phyloP scores from a whole-genome alignment of 2,888 invertebrate species.

The Callyntrura sp. region DNA sequence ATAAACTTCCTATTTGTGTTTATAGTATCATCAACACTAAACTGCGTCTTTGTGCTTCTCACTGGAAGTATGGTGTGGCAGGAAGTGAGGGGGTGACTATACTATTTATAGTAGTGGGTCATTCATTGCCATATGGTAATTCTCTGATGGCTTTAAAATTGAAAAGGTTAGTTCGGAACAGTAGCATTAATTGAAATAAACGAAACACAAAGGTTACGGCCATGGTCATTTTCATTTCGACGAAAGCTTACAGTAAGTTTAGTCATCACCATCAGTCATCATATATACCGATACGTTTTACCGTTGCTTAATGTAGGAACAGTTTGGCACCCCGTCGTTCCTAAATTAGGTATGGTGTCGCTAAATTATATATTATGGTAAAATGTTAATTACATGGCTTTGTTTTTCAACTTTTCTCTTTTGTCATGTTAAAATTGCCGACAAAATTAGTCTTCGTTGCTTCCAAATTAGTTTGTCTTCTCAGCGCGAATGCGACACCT shows the following conservation, averaged over 20 bases:
- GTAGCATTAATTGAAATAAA: neutral
- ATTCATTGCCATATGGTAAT: neutral
- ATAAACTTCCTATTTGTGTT: no score
- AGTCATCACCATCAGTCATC: no score
- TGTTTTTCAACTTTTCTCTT: conserved; percentile 8
- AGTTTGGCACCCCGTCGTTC: neutral
- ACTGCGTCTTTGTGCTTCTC: no score
- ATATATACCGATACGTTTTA: no score
- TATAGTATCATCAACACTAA: no score
- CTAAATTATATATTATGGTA: neutral
- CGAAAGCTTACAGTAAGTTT: no score
- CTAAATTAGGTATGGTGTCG: no score
- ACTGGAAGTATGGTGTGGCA: no score
- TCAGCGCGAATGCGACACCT: no score
- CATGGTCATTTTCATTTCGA: conserved; percentile 54
- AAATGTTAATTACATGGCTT: conserved; percentile 29
- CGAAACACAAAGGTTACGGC: conserved; percentile 48
- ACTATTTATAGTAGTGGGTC: conserved; percentile 30
- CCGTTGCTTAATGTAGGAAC: no score
- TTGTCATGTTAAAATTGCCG: conserved; percentile 41
- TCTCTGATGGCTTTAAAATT: neutral
- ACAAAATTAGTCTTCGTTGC: no score
- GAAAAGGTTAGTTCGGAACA: conserved; percentile 27
- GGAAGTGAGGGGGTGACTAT: conserved; percentile 49
- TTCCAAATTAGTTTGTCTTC: conserved; percentile 31